Evolutionary conservation across 2,888 invertebrate genomes (phyloP).

Genomic region (Frankliniella intonsa): DNA sequence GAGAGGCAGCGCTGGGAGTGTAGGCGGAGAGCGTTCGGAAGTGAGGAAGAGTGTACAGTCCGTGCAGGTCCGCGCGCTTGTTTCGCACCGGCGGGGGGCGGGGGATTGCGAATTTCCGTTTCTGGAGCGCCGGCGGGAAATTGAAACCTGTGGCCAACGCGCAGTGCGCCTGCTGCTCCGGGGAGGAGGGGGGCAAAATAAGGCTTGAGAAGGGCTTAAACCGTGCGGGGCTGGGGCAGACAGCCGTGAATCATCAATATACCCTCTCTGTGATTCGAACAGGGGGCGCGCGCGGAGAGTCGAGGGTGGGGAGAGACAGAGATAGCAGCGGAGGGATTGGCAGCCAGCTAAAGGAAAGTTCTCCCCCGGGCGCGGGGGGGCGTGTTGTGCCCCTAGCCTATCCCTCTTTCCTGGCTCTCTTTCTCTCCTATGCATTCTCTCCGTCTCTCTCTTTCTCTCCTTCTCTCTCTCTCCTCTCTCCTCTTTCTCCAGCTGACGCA

Average conservation of each 20-base stretch:
- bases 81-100: background rate
- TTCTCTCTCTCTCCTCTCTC: background rate
- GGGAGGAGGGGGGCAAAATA: background rate
- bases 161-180: background rate
- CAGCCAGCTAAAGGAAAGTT: background rate
- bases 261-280: no score
- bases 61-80: background rate
- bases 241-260: constrained; percentile 3
- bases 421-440: background rate
- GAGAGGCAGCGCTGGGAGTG: background rate
- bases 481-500: background rate
- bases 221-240: background rate
- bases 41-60: background rate
- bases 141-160: constrained; percentile 1
- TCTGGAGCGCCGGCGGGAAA: background rate
- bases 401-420: background rate
- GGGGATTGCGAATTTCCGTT: background rate
- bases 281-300: background rate
- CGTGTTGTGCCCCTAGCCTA: background rate
- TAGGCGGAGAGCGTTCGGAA: background rate
- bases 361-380: background rate
- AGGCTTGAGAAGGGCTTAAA: background rate
- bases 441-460: background rate
- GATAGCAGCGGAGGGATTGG: background rate
- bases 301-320: background rate